These are phyloP conservation scores for Antedon mediterranea DNA, from an alignment of 53 echinoderm and acorn worm genomes.

Conservation along the genomic window DNA sequence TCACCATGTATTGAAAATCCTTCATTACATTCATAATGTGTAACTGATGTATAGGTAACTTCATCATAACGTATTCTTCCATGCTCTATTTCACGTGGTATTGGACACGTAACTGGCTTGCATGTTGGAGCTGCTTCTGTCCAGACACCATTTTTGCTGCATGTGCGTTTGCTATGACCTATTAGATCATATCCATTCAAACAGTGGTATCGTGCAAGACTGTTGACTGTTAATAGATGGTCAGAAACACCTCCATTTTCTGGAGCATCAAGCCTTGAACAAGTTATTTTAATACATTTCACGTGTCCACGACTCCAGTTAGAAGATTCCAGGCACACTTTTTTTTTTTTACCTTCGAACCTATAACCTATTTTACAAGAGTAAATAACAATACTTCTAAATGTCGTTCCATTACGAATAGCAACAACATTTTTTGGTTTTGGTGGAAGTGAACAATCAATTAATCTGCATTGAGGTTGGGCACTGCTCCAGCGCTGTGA, in stretches of 20 bases:
- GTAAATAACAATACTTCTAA: constrained; percentile 3
- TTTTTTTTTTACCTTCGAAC: neutral
- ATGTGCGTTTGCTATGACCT: constrained; percentile 14
- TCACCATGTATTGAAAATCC: constrained; percentile 33
- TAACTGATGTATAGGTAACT: constrained; percentile 4
- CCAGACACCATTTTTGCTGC: constrained; percentile 37
- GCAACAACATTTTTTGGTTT: neutral
- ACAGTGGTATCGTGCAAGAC: constrained; percentile 10
- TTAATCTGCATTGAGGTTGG: neutral
- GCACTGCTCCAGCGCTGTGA: constrained; percentile 29
- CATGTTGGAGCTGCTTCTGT: constrained; percentile 18
- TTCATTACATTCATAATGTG: constrained; percentile 24
- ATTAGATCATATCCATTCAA: constrained; percentile 5
- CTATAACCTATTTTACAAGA: constrained; percentile 6
- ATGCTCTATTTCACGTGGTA: constrained; percentile 23
- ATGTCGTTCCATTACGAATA: constrained; percentile 3
- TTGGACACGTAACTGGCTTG: constrained; percentile 24
- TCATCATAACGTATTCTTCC: constrained; percentile 12
- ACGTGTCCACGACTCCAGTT: constrained; percentile 4
- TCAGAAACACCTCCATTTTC: neutral
- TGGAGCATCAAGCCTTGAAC: neutral
- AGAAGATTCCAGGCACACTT: constrained; percentile 5
- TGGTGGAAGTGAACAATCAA: neutral
- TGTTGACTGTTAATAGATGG: neutral
- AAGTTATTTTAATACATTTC: constrained; percentile 1